phyloP scores from a whole-genome alignment of 2,888 invertebrate species.

The Chrysolina oricalcia region DNA sequence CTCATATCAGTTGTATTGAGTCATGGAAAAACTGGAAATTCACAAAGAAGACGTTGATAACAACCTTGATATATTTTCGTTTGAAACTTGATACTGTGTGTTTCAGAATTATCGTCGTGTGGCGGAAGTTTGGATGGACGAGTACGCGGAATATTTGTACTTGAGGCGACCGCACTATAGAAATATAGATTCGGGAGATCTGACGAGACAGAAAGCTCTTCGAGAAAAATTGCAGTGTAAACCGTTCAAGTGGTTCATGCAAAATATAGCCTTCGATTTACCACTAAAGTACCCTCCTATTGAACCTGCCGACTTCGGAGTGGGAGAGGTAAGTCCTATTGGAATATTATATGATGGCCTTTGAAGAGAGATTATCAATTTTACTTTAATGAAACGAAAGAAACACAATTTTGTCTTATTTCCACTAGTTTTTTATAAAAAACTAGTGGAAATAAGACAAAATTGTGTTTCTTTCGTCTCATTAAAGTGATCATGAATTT shows the following conservation, averaged over 20 bases:
- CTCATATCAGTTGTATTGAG: no score
- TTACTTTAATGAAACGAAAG: no score
- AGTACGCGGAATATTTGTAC: slow-evolving; percentile 92
- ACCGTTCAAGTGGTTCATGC: slow-evolving; percentile 96
- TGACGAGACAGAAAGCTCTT: slow-evolving; percentile 84
- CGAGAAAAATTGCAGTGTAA: slow-evolving; percentile 87
- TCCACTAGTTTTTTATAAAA: no score
- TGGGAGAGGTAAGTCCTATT: slow-evolving; percentile 78
- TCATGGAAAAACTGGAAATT: no score
- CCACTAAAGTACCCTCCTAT: slow-evolving; percentile 89
- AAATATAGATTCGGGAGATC: slow-evolving; percentile 85
- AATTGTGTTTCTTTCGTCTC: no score
- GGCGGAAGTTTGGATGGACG: slow-evolving; percentile 99
- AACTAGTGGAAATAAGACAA: no score
- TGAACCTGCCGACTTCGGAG: slow-evolving; percentile 88
- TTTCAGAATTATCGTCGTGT: slow-evolving; percentile 90
- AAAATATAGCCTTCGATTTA: slow-evolving; percentile 92
- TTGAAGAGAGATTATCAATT: no score
- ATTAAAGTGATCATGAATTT: no score
- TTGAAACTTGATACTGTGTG: neutral
- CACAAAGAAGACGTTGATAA: no score
- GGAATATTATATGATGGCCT: no score
- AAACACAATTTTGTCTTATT: neutral
- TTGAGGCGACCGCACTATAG: slow-evolving; percentile 84
- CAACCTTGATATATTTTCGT: no score